These are phyloP conservation scores for Tryphoninae sp. DNA, from an alignment of 2,888 invertebrate species.

Conservation along the genomic window DNA sequence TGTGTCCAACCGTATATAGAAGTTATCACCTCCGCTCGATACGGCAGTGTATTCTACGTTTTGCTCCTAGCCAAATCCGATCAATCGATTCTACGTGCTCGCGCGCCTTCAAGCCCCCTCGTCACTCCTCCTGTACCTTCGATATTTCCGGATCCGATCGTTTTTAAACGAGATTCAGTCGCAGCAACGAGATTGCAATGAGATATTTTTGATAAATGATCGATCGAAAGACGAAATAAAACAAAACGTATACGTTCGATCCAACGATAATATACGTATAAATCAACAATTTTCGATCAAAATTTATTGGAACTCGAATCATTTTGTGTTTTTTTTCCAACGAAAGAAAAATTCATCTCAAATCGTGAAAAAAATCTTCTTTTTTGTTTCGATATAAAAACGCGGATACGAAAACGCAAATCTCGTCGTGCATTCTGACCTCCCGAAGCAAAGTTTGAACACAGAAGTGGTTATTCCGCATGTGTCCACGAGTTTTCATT, in stretches of 20 bases:
- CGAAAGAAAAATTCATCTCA: not conserved
- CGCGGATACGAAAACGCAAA: slow-evolving; percentile 19
- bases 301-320: not conserved
- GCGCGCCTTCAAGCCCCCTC: slow-evolving; percentile 49
- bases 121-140: slow-evolving; percentile 21
- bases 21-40: slow-evolving; percentile 39
- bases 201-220: slow-evolving; percentile 40
- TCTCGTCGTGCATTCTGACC: slow-evolving; percentile 25
- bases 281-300: not conserved
- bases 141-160: slow-evolving; percentile 49
- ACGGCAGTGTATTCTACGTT: slow-evolving; percentile 31
- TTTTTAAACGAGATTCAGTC: slow-evolving; percentile 42
- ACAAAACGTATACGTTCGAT: not conserved
- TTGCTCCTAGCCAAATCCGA: slow-evolving; percentile 55
- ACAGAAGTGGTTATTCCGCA: slow-evolving; percentile 79
- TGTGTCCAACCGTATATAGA: slow-evolving; percentile 10
- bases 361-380: not conserved
- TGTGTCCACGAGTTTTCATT: slow-evolving; percentile 57
- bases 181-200: slow-evolving; percentile 48
- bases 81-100: slow-evolving; percentile 63
- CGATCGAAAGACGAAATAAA: not conserved
- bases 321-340: not conserved
- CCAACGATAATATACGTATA: not conserved
- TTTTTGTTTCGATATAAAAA: not conserved
- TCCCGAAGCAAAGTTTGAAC: slow-evolving; percentile 74